Evolutionary conservation across 1,140 invertebrate genomes (phyloP).

Genomic region (Drosophila lacteicornis): DNA sequence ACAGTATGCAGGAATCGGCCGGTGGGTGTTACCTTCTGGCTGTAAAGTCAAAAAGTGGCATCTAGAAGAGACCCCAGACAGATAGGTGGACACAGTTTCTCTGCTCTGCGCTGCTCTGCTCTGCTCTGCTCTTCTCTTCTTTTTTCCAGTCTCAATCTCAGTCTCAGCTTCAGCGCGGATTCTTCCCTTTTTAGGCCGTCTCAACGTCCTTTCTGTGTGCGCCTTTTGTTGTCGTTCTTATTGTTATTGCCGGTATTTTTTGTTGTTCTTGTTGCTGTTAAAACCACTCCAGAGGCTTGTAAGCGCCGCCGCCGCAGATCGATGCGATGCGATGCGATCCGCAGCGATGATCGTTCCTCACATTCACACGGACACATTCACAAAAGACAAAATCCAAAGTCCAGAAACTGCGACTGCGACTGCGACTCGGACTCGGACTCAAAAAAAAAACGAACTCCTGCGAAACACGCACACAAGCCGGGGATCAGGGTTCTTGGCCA

Average conservation of each 20-base stretch:
- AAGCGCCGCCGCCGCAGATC: constrained; percentile 53
- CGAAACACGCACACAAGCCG: constrained; percentile 35
- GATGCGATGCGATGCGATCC: constrained; percentile 22
- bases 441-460: background rate
- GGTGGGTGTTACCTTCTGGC: constrained; percentile 78
- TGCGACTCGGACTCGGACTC: no score
- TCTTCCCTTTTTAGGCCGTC: background rate
- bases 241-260: constrained; percentile 62
- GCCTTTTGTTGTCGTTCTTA: constrained; percentile 59
- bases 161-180: background rate
- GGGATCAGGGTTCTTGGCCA: constrained; percentile 6
- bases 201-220: constrained; percentile 18
- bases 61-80: constrained; percentile 63
- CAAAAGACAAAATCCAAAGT: constrained; percentile 33
- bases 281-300: constrained; percentile 28
- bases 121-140: background rate
- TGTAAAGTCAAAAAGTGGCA: constrained; percentile 82
- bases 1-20: constrained; percentile 61
- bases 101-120: constrained; percentile 1
- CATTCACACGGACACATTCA: constrained; percentile 14
- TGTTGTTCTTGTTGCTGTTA: constrained; percentile 6
- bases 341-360: constrained; percentile 25
- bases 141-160: background rate
- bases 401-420: constrained; percentile 3
- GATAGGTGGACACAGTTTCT: constrained; percentile 73